Base-by-base conservation (phyloP, 2,797 vertebrate species). In the Pangasius larnaudii region DNA sequence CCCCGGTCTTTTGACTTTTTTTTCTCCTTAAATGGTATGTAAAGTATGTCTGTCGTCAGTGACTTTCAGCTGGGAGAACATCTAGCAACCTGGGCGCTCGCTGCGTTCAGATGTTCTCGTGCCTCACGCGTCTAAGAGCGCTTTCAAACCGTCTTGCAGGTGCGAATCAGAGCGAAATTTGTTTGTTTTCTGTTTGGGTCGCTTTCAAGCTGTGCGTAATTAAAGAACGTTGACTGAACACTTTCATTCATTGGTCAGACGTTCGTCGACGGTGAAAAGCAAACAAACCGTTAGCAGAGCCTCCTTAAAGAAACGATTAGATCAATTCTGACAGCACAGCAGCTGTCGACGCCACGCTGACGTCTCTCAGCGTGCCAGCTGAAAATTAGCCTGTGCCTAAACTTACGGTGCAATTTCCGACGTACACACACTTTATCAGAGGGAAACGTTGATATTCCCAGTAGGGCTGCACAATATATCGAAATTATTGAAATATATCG, bases 201-300 rank as follows among this genome's bases (percentile, higher is more conserved):
- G 61, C 27, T n/a, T 63, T 13, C 9, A n/a, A 13, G 61, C 61
- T n/a, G 2, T 24, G 59, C 27, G 0, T 13, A 4, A n/a, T 65
- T 14, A 30, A 65, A 30, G n/a, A 67, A 67, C 3, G 24, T 58
- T 61, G 22, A 61, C 22, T 0, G n/a, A n/a, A 65, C 83, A 71
- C 87, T 88, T 53, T 86, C 71, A 69, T 33, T 19, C 53, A 10
- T 36, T 2, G 67, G 11, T 75, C 24, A 49, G 72, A 49, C n/a
- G 27, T 74, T 13, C 2, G 24, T 24, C 9, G 8, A 5, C 13
- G 9, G 19, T 67, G 10, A 67, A 67, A 16, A 22, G 36, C 19
- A 24, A 11, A 24, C 36, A 22, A 39, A 72, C 2, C 69, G 1
- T 39, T 9, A 71, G 69, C 18, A 10, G 36, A 72, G 8, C 36